Percentiles rank a stretch among this genome's conserved stretches.
phyloP scores from a whole-genome alignment of 2,113 vertebrate genomes.

The Phyllopteryx taeniolatus region DNA sequence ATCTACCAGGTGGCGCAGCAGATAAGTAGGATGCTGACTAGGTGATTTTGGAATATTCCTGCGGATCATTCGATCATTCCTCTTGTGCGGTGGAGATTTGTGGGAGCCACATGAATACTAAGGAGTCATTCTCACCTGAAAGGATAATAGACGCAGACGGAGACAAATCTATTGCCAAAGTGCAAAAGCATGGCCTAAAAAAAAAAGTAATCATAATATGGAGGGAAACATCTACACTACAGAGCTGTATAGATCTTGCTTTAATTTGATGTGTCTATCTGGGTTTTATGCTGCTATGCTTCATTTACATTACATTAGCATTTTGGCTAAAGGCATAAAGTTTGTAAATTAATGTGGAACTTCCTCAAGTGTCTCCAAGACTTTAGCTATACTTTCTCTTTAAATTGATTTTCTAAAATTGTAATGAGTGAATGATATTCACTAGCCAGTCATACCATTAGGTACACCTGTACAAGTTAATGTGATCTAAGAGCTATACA shows the following conservation, averaged over 20 bases:
- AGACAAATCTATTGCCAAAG: constrained; percentile 21
- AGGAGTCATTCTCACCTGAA: constrained; percentile 36
- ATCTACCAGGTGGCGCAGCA: constrained; percentile 53
- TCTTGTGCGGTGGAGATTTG: constrained; percentile 41
- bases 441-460: not conserved
- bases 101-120: constrained; percentile 43
- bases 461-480: not conserved
- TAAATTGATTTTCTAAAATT: no score
- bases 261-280: not conserved
- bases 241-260: constrained; percentile 8
- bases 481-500: not conserved
- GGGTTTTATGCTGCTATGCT: constrained; percentile 5
- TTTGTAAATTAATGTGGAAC: not conserved
- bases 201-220: not conserved
- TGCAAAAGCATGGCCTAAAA: constrained; percentile 5
- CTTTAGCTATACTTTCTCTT: no score
- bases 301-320: not conserved
- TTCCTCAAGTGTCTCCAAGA: not conserved
- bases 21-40: constrained; percentile 61
- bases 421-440: no score
- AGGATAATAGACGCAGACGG: constrained; percentile 20
- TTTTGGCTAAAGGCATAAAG: not conserved
- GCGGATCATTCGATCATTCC: constrained; percentile 54
- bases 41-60: constrained; percentile 54
- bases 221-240: not conserved